A percentile compares a stretch with the other conserved stretches of the same genome.
Evolutionary conservation across 2,797 vertebrate genomes (phyloP).

Genomic region (Ptychadena robeensis): DNA sequence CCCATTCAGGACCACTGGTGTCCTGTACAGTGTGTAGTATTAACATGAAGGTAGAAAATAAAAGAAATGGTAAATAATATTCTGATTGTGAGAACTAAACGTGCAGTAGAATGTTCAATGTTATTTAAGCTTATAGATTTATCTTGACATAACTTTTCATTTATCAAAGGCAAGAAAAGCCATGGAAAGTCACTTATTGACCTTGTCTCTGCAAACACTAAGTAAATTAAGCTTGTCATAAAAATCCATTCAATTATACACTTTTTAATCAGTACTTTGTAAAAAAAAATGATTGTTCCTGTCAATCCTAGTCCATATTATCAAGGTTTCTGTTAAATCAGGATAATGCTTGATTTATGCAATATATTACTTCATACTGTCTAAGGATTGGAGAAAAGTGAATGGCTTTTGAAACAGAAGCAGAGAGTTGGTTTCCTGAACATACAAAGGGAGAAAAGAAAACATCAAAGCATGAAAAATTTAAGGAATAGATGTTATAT

Average conservation of each 20-base stretch:
- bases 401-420: background rate
- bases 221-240: constrained; percentile 1
- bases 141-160: background rate
- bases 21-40: too few species aligned
- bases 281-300: constrained; percentile 8
- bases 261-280: background rate
- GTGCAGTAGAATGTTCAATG: too few species aligned
- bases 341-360: constrained; percentile 4
- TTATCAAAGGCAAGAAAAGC: background rate
- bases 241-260: background rate
- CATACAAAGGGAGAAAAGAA: background rate
- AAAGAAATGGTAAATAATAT: too few species aligned
- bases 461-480: background rate
- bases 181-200: background rate
- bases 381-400: background rate
- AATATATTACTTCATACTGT: constrained; percentile 10
- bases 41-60: too few species aligned
- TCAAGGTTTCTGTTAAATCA: constrained; percentile 3
- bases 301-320: constrained; percentile 1
- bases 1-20: too few species aligned
- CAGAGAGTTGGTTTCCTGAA: background rate
- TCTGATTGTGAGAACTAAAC: background rate
- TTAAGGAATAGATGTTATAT: background rate
- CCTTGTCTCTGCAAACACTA: background rate
- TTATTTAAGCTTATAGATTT: background rate